phyloP scores from a whole-genome alignment of 2,888 invertebrate genomes.

The Coelinius sp. region DNA sequence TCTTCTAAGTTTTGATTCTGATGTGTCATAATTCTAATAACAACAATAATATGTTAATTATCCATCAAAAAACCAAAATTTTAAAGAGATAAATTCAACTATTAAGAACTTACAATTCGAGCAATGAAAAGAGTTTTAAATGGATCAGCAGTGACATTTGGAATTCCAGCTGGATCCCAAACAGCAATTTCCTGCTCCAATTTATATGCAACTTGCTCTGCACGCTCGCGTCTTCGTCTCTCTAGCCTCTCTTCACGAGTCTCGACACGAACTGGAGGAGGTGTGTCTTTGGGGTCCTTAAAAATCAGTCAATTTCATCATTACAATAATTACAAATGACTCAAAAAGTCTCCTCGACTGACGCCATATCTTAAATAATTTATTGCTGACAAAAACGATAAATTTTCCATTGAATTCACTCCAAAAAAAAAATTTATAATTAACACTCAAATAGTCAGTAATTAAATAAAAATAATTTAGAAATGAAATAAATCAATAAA shows the following conservation, averaged over 20 bases:
- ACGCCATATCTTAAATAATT: not conserved
- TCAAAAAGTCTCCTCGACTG: not conserved
- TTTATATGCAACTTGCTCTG: constrained; percentile 97
- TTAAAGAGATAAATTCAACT: not conserved
- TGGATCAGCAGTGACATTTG: constrained; percentile 89
- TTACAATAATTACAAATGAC: not conserved
- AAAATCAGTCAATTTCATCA: too few species aligned
- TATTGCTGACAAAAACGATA: too few species aligned
- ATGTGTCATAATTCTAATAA: constrained; percentile 97
- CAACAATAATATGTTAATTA: too few species aligned
- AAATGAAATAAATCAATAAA: not conserved
- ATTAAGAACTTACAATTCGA: constrained; percentile 83
- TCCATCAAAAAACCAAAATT: too few species aligned
- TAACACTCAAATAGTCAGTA: too few species aligned
- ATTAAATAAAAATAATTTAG: too few species aligned
- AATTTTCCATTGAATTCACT: too few species aligned
- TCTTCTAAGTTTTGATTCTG: constrained; percentile 95
- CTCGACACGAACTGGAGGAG: constrained; percentile 94
- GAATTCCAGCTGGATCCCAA: constrained; percentile 91
- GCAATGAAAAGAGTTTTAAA: constrained; percentile 98
- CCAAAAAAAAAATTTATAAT: not conserved
- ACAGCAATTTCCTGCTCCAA: constrained; percentile 97
- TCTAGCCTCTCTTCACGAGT: constrained; percentile 95
- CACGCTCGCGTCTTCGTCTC: constrained; percentile 89
- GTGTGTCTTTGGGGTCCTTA: constrained; percentile 96